Conservation (phyloP, 2,888 invertebrate genomes). For the Eristalis intricaria region DNA sequence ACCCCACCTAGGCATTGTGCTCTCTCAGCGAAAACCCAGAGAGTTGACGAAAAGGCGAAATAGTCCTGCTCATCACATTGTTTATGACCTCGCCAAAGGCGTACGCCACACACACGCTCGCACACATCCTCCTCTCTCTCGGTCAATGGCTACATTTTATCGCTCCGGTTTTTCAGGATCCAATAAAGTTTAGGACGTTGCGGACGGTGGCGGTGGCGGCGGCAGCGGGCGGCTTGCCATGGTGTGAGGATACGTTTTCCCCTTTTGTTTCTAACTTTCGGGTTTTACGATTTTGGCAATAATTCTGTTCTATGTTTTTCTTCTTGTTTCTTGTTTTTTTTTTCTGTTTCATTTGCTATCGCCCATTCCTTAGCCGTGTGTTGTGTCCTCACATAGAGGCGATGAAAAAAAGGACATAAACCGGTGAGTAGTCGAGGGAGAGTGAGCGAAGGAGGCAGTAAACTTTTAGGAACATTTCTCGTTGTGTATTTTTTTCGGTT, state of each 20-base stretch:
- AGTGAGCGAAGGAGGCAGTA: too few species aligned
- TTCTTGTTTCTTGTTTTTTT: neutral
- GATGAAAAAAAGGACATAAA: conserved; percentile 28
- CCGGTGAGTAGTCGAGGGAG: conserved; percentile 1
- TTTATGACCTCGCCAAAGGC: conserved; percentile 32
- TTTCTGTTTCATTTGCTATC: too few species aligned
- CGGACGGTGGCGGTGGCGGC: too few species aligned
- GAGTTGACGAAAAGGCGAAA: conserved; percentile 43
- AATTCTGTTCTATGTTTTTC: conserved; percentile 6
- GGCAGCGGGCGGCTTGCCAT: neutral
- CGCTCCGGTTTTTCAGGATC: conserved; percentile 47
- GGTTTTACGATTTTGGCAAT: conserved; percentile 45
- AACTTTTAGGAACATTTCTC: conserved; percentile 7
- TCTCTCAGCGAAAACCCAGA: conserved; percentile 30
- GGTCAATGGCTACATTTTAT: conserved; percentile 16
- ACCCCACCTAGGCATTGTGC: neutral
- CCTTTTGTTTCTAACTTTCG: conserved; percentile 38
- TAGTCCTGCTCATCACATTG: conserved; percentile 50
- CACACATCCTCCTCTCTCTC: neutral
- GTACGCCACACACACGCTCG: neutral
- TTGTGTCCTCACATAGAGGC: neutral
- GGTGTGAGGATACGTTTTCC: neutral
- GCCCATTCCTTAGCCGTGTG: neutral
- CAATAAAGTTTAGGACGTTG: conserved; percentile 30
- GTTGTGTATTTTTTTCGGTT: neutral